Conservation (phyloP, 2,888 invertebrate species). For the Campaea margaritaria region DNA sequence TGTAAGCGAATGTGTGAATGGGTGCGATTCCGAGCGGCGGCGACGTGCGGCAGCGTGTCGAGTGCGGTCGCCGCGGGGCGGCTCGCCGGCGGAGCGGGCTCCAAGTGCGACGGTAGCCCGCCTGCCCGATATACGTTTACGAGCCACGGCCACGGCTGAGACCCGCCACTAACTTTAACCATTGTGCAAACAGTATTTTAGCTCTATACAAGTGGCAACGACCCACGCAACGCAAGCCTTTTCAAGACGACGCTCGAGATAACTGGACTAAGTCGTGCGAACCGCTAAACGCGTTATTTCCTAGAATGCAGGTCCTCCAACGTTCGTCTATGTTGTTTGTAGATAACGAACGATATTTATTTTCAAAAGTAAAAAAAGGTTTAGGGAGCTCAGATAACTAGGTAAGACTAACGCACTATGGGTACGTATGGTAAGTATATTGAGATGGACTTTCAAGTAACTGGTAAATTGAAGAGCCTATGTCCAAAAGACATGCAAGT, state of each 20-base stretch:
- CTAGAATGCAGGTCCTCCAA: too few species aligned
- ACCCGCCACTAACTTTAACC: conserved; percentile 67
- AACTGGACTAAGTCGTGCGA: not conserved
- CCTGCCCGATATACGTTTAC: conserved; percentile 80
- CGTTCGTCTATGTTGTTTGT: too few species aligned
- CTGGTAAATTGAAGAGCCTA: not conserved
- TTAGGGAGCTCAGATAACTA: too few species aligned
- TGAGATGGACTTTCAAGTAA: too few species aligned
- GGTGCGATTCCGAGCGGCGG: conserved; percentile 82
- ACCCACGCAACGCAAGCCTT: not conserved
- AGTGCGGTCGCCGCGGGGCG: conserved; percentile 84
- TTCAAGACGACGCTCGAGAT: not conserved
- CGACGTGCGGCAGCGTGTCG: conserved; percentile 83
- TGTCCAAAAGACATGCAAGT: conserved; percentile 1
- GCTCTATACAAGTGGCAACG: conserved; percentile 48
- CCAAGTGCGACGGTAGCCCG: conserved; percentile 63
- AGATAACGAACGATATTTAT: too few species aligned
- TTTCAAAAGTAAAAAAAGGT: too few species aligned
- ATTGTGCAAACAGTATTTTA: conserved; percentile 26
- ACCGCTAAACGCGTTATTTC: too few species aligned
- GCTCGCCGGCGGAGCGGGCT: conserved; percentile 44
- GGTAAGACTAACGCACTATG: too few species aligned
- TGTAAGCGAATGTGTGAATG: conserved; percentile 70
- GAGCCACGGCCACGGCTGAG: conserved; percentile 63
- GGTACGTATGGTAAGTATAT: too few species aligned